These are phyloP conservation scores for Drosophila melanogaster DNA, from an alignment of 1,140 invertebrate genomes.

Conservation along the genomic window Release_6_plus_ISO1_MT NT_033779.5:3541501-3542000, in stretches of 20 bases:
- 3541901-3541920: constrained; percentile 80
- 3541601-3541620: constrained; percentile 78
- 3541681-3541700: constrained; percentile 70
- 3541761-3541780: constrained; percentile 53
- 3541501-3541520: constrained; percentile 57
- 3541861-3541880: constrained; percentile 55
- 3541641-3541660: constrained; percentile 78
- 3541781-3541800: constrained; percentile 81
- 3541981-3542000: constrained; percentile 27
- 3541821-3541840: constrained; percentile 62
- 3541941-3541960: constrained; percentile 53
- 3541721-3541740: constrained; percentile 77
- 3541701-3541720: constrained; percentile 84
- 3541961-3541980: constrained; percentile 8
- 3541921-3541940: constrained; percentile 57
- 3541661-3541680: constrained; percentile 52
- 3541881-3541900: constrained; percentile 70
- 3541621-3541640: constrained; percentile 51
- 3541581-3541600: constrained; percentile 84
- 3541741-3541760: constrained; percentile 14
- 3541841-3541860: constrained; percentile 20
- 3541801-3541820: constrained; percentile 61
- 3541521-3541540: constrained; percentile 21
- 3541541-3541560: constrained; percentile 28
- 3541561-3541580: constrained; percentile 72